Evolutionary conservation across 2,113 vertebrate species (phyloP), one percentile per base, ranked within the genome.

Genomic region (Okapia johnstoni): DNA sequence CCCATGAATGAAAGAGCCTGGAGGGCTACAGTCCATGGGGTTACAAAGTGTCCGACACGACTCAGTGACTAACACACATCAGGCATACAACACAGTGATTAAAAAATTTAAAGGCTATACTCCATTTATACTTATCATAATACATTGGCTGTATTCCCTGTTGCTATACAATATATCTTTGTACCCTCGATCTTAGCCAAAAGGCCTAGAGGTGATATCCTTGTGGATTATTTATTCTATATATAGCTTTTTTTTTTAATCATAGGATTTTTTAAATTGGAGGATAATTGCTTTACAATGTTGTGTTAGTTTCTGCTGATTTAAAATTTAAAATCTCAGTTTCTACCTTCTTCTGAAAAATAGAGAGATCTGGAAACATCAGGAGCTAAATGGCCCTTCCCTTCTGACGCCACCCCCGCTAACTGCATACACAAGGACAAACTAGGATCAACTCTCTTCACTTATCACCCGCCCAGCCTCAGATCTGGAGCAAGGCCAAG

Each of bases 371-470:
- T 70, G 33, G 55, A 3, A 76, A 81, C 3, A 58, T 4, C 55
- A 33, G 55, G 26, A 50, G n/a, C 79, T 76, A 46, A 80, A 48
- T 26, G 23, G 3, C n/a, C 33, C 43, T 84, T 55, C 4, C 52
- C 52, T 36, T 57, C 50, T n/a, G 10, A 81, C 4, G 6, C 40
- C 23, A 46, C 10, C 13, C 0, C 48, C 30, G 5, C 3, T 33
- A 6, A 33, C 6, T 15, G 2, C 6, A 0, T 30, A 21, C 5
- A 36, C 6, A 8, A 12, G 11, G 3, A 70, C 0, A 2, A 30
- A 36, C 46, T 30, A 3, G 21, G 63, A 55, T 15, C 58, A 50
- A 3, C 33, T 1, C 14, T 52, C 19, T 50, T 33, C 1, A 0
- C 16, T 60, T 33, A 48, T 14, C 2, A 16, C 43, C 28, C 8